Evolutionary conservation across 2,113 vertebrate genomes (phyloP).

Genomic region (Haemorhous mexicanus): DNA sequence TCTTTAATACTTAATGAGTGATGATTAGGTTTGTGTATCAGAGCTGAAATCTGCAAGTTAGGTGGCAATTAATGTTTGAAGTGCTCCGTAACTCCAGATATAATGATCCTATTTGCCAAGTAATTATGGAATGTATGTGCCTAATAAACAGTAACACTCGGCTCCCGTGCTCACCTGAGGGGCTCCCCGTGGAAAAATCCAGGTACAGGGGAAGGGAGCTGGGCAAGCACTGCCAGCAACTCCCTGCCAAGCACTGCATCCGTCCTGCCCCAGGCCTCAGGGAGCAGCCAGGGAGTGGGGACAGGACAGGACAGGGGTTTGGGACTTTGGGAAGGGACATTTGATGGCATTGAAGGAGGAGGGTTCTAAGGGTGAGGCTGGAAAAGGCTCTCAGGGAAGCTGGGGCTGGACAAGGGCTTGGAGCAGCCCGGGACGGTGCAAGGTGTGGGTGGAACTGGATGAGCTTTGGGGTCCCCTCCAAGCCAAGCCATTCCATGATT

Average conservation of each 20-base stretch:
- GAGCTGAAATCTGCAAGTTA: conserved; percentile 51
- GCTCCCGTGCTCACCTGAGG: neutral
- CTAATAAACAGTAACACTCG: conserved; percentile 39
- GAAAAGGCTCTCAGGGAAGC: neutral
- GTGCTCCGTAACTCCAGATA: conserved; percentile 45
- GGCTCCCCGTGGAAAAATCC: neutral
- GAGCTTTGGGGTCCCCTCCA: neutral
- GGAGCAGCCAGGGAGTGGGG: neutral
- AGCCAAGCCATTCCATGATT: neutral
- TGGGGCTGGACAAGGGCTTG: neutral
- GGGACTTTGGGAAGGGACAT: neutral
- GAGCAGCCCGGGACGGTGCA: neutral
- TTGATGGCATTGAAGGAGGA: neutral
- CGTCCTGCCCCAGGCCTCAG: neutral
- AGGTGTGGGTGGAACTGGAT: neutral
- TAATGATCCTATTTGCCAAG: conserved; percentile 40
- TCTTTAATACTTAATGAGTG: conserved; percentile 57
- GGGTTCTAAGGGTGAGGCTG: no score
- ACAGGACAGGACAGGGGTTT: neutral
- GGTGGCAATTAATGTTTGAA: conserved; percentile 58
- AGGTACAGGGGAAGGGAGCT: no score
- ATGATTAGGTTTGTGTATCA: conserved; percentile 59
- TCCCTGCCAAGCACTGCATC: no score
- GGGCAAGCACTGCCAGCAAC: no score
- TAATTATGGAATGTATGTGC: conserved; percentile 13